A percentile compares a stretch with the other conserved stretches of the same genome.
Evolutionary conservation across 1,140 invertebrate genomes (phyloP).

Genomic region (Leptinotarsa texana): DNA sequence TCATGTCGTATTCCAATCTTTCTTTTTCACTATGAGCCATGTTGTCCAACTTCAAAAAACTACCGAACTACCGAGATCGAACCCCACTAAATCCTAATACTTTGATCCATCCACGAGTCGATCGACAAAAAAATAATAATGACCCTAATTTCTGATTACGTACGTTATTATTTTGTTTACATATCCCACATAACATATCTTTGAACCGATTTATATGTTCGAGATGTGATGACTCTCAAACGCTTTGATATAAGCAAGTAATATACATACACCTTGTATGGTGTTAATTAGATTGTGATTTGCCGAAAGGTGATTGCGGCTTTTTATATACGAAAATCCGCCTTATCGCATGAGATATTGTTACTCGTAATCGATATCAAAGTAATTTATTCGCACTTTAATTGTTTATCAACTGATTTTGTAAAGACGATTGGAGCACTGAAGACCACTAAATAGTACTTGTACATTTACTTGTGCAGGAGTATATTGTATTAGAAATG

Average conservation of each 20-base stretch:
- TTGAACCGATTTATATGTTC: background rate
- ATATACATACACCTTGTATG: background rate
- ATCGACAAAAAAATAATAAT: constrained; percentile 2
- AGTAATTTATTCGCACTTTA: too few species aligned
- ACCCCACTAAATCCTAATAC: constrained; percentile 4
- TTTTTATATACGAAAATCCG: too few species aligned
- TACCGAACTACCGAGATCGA: background rate
- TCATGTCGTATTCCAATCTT: constrained; percentile 9
- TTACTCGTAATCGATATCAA: too few species aligned
- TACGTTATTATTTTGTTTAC: constrained; percentile 6
- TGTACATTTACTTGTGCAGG: too few species aligned
- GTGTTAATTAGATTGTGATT: background rate
- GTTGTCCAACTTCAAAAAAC: background rate
- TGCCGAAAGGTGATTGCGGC: too few species aligned
- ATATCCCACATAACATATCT: too few species aligned
- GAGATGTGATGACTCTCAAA: background rate
- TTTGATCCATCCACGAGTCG: background rate
- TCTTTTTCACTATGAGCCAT: constrained; percentile 1
- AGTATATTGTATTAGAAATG: too few species aligned
- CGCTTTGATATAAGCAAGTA: too few species aligned
- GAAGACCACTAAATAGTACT: too few species aligned
- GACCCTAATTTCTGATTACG: constrained; percentile 7
- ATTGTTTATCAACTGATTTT: too few species aligned
- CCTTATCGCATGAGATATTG: too few species aligned
- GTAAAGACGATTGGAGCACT: too few species aligned